Percentiles rank a stretch among this genome's conserved stretches.
phyloP scores from a whole-genome alignment of 1,140 invertebrate species.

The Thrips palmi region DNA sequence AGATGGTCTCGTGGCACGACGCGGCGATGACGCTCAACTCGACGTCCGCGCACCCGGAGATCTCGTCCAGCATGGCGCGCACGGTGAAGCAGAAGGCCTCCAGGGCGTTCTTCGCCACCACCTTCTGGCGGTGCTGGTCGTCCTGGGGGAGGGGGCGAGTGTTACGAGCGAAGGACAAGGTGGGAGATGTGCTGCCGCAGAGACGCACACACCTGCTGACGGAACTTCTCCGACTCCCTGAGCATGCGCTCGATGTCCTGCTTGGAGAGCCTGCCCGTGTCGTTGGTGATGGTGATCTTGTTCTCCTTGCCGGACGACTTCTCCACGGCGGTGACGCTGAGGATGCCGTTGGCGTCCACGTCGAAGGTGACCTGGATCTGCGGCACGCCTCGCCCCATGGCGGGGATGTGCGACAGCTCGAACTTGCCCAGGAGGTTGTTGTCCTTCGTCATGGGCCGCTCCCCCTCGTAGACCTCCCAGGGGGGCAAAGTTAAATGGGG shows the following conservation, averaged over 20 bases:
- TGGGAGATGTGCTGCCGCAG: too few species aligned
- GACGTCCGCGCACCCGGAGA: too few species aligned
- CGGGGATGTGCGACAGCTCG: conserved; percentile 32
- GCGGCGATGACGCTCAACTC: too few species aligned
- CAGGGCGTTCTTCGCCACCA: too few species aligned
- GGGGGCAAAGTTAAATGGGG: conserved; percentile 2
- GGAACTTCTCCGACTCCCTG: conserved; percentile 25
- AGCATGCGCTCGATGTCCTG: conserved; percentile 24
- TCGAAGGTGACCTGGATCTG: conserved; percentile 29
- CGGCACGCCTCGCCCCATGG: conserved; percentile 36
- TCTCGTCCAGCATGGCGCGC: too few species aligned
- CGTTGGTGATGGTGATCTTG: conserved; percentile 17
- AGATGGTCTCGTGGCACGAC: too few species aligned
- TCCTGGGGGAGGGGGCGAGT: too few species aligned
- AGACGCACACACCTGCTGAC: too few species aligned
- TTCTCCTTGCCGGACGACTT: conserved; percentile 9
- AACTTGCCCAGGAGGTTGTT: conserved; percentile 39
- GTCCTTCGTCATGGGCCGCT: conserved; percentile 29
- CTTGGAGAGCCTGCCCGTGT: conserved; percentile 13
- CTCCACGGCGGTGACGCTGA: conserved; percentile 20
- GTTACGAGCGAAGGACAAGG: too few species aligned
- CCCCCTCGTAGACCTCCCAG: conserved; percentile 33
- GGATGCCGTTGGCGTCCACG: conserved; percentile 18
- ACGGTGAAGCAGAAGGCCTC: too few species aligned
- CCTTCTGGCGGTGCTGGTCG: too few species aligned